Base-by-base conservation (phyloP, 2,888 invertebrate species). In the Cinara cedri region DNA sequence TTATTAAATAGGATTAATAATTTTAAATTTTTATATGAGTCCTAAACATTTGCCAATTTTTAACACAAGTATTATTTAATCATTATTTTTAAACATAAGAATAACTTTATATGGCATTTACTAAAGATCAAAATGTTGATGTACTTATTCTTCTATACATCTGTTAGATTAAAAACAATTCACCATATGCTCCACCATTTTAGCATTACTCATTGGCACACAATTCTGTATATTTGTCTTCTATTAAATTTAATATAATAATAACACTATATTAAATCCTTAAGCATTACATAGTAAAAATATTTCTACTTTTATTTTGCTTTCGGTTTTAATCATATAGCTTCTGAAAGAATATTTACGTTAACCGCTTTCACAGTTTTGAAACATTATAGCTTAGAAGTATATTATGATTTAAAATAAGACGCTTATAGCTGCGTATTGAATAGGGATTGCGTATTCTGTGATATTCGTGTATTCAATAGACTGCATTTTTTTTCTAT, bases 391-490 rank as follows among this genome's bases (percentile, higher is more conserved):
- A 44, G 34, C 65, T 10, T 26, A 65, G 8, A 54, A 54, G 6
- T 51, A 21, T 63, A 54, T 74, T 65, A 42, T 63, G 16, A 54
- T 54, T 57, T 46, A 14, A 66, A 51, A 68, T 60, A 57, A 68
- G 51, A 60, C 49, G 68, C 55, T 76, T 78, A 78, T 78, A 70
- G 78, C 42, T n/a, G 51, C 51, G 51, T 62, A 78, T 49, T 78
- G 34, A 66, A 78, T 78, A 78, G 60, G 57, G 60, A 78, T 78
- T 70, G 78, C 78, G 70, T 78, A 60, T 78, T 78, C 78, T 78
- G 78, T 78, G 78, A 78, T 78, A 78, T 78, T 70, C 11, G 78
- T 78, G 78, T 78, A 78, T 78, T 70, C 78, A 78, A 78, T 78
- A 78, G 78, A 60, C 78, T 78, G 76, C 68, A 66, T 70, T 70